Conservation (phyloP, 2,113 vertebrate genomes). For the Tragelaphus imberbis region DNA sequence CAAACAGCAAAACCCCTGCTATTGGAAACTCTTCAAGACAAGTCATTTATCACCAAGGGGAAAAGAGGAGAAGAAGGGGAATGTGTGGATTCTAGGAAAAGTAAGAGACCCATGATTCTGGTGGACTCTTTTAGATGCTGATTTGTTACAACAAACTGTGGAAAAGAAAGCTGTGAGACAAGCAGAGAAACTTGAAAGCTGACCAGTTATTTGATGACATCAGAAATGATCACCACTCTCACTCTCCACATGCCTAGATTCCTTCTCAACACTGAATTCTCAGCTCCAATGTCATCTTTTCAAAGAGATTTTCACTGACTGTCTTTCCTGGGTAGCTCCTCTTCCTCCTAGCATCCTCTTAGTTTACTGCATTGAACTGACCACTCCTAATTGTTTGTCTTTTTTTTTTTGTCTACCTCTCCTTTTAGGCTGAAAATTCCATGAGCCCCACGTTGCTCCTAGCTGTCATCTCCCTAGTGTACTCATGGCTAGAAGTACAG, state of each 20-base stretch:
- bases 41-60: neutral
- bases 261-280: neutral
- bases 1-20: neutral
- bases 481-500: no score
- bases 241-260: neutral
- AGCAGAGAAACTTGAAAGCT: neutral
- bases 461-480: neutral
- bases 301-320: neutral
- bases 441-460: neutral
- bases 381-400: neutral
- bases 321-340: neutral
- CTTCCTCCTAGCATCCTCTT: neutral
- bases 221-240: neutral
- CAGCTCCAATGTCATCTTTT: neutral
- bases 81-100: neutral
- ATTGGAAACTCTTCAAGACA: neutral
- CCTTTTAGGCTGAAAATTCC: neutral
- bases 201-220: neutral
- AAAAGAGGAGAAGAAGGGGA: neutral
- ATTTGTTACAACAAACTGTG: neutral
- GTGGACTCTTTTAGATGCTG: neutral
- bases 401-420: neutral
- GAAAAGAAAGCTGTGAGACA: neutral
- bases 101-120: neutral
- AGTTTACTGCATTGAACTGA: neutral